A percentile compares a stretch with the other conserved stretches of the same genome.
These are phyloP conservation scores for Pilophorus perplexus DNA, from an alignment of 2,888 invertebrate genomes.

Conservation along the genomic window DNA sequence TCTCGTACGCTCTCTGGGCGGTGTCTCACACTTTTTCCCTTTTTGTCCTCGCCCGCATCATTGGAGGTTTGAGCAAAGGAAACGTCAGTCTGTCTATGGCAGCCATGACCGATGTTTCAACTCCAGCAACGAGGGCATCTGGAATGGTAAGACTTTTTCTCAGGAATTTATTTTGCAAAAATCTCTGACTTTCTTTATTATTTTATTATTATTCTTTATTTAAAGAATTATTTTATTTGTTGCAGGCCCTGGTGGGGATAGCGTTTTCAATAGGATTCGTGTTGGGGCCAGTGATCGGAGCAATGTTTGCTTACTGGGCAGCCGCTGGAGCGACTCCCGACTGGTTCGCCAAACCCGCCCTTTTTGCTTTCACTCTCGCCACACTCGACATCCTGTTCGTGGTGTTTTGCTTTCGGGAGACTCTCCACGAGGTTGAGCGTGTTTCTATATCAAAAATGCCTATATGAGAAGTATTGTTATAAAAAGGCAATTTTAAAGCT, in stretches of 20 bases:
- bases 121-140: slow-evolving; percentile 76
- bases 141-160: slow-evolving; percentile 74
- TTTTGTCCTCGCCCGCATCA: slow-evolving; percentile 87
- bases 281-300: slow-evolving; percentile 91
- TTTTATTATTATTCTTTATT: no score
- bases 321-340: slow-evolving; percentile 55
- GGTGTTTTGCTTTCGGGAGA: slow-evolving; percentile 73
- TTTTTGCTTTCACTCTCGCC: slow-evolving; percentile 71
- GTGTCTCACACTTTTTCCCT: slow-evolving; percentile 79
- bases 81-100: slow-evolving; percentile 95
- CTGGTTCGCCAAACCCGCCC: slow-evolving; percentile 80
- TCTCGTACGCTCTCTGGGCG: slow-evolving; percentile 88
- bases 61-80: slow-evolving; percentile 95
- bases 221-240: no score
- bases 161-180: background rate
- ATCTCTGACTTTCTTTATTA: no score
- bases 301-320: slow-evolving; percentile 72
- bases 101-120: slow-evolving; percentile 87
- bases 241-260: slow-evolving; percentile 91
- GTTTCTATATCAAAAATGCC: background rate
- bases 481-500: slow-evolving; percentile 5
- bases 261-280: slow-evolving; percentile 98
- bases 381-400: slow-evolving; percentile 75
- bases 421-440: slow-evolving; percentile 65
- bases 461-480: background rate